phyloP scores from a whole-genome alignment of 2,888 invertebrate species.

The Lochmaea crataegi region DNA sequence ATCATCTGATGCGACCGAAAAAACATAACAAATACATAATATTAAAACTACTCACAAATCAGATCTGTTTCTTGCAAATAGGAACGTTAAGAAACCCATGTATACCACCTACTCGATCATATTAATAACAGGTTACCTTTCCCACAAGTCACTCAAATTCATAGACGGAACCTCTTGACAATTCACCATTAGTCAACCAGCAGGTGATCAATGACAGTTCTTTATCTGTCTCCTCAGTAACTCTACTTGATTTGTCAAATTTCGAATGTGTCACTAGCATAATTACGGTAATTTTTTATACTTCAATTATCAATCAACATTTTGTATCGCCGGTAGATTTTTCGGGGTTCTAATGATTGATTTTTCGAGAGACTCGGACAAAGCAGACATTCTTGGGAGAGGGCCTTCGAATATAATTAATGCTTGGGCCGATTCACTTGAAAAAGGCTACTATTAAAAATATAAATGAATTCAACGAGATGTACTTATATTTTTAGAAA shows the following conservation, averaged over 20 bases:
- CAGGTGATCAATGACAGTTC: constrained; percentile 55
- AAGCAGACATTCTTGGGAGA: constrained; percentile 1
- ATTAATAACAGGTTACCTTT: constrained; percentile 45
- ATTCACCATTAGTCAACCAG: constrained; percentile 56
- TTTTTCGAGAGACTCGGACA: constrained; percentile 3
- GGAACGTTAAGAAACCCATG: constrained; percentile 21
- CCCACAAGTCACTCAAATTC: constrained; percentile 49
- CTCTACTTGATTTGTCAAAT: constrained; percentile 55
- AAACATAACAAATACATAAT: constrained; percentile 16
- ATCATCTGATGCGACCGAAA: constrained; percentile 8
- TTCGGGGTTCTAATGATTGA: constrained; percentile 28
- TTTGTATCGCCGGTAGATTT: constrained; percentile 16
- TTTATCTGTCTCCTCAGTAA: constrained; percentile 50
- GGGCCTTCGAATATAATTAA: neutral
- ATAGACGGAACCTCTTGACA: constrained; percentile 39
- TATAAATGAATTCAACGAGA: neutral
- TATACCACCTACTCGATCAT: constrained; percentile 35
- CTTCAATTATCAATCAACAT: constrained; percentile 47
- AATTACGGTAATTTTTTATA: constrained; percentile 52
- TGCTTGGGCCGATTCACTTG: neutral
- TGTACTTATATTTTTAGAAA: neutral
- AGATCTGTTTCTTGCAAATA: constrained; percentile 33
- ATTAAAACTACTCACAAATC: constrained; percentile 6
- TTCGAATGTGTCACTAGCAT: constrained; percentile 53
- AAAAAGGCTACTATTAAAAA: neutral